Evolutionary conservation across 2,888 invertebrate genomes (phyloP), one percentile per base, ranked within the genome.

Genomic region (Leptinotarsa juncta): DNA sequence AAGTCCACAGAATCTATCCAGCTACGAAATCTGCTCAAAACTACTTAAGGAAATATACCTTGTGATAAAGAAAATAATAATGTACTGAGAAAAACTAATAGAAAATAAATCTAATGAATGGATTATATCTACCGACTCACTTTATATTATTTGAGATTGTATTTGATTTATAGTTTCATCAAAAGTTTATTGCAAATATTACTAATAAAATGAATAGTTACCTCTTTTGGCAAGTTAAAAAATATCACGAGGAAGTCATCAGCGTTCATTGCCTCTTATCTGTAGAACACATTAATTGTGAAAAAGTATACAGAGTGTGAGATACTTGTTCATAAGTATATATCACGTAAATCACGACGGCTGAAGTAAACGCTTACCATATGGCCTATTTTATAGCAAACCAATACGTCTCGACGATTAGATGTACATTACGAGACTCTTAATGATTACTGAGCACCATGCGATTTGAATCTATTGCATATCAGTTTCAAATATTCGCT

Each of bases 301-400:
- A 73, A 48, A 77, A 70, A n/a, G 68, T 71, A 71, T 76, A 73
- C 70, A 66, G 67, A 72, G 74, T 77, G 74, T 72, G 68, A 77
- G 74, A 74, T 77, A 77, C 76, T 74, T 72, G 77, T 60, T 70
- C 76, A 77, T 79, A 76, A 74, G 76, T 77, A 78, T 73, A 71
- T 67, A 77, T 80, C 79, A 68, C 72, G 81, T 81, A 80, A 81
- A 82, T 82, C 82, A 79, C 72, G 70, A 71, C 78, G 79, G 80
- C 73, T 76, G 78, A 78, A 70, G 73, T 74, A 62, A 73, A 66
- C 82, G 82, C 82, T 82, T 81, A 80, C 82, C 82, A 82, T 82
- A 81, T 82, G 82, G 80, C 81, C 79, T 81, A 81, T 79, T 82
- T 82, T 80, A 82, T 81, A 77, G 77, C 75, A 78, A 80, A 79